phyloP scores from a whole-genome alignment of 2,113 vertebrate genomes.

The Anarhynchus alexandrinus region DNA sequence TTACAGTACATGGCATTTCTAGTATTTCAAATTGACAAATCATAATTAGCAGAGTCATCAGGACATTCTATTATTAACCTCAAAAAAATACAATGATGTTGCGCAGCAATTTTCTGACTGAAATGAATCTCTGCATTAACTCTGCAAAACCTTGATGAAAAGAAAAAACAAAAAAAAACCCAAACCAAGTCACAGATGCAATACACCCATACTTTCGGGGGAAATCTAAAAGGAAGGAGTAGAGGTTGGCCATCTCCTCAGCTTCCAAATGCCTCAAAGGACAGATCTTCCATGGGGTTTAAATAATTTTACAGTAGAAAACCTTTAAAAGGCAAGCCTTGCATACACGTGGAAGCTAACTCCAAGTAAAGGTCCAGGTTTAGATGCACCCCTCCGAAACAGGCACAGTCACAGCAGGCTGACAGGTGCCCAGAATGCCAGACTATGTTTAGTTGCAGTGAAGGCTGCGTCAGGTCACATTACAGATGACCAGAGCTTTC shows the following conservation, averaged over 20 bases:
- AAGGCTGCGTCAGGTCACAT: not conserved
- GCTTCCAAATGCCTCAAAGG: not conserved
- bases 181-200: too few species aligned
- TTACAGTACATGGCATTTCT: not conserved
- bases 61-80: not conserved
- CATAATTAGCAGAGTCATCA: not conserved
- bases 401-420: not conserved
- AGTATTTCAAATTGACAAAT: not conserved
- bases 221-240: not conserved
- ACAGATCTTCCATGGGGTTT: not conserved
- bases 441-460: not conserved
- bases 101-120: not conserved
- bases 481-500: not conserved
- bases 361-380: not conserved
- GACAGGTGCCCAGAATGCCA: not conserved
- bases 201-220: not conserved
- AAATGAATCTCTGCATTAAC: not conserved
- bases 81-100: not conserved
- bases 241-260: not conserved
- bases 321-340: not conserved
- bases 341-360: fast-evolving
- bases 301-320: not conserved
- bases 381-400: fast-evolving
- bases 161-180: too few species aligned
- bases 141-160: not conserved